These are phyloP conservation scores for Metaphire vulgaris DNA, from an alignment of 1,140 invertebrate genomes.

Conservation along the genomic window DNA sequence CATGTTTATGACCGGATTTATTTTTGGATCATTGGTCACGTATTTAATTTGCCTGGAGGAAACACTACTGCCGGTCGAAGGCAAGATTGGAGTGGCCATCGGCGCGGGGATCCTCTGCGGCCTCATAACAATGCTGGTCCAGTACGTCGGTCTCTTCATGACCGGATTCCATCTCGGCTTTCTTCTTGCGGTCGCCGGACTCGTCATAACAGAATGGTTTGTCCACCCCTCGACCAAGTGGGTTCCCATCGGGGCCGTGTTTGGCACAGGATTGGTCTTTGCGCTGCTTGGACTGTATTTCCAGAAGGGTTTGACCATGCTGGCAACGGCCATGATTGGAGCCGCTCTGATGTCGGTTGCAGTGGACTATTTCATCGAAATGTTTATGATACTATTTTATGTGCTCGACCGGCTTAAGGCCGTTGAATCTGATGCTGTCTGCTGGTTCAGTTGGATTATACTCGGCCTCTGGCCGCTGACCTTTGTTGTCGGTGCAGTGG, in stretches of 20 bases:
- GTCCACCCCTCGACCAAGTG: conserved; percentile 57
- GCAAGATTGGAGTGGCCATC: conserved; percentile 67
- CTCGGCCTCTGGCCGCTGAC: conserved; percentile 67
- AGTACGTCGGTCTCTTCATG: conserved; percentile 75
- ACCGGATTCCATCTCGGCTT: conserved; percentile 70
- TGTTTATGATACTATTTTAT: conserved; percentile 62
- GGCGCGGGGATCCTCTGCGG: conserved; percentile 70
- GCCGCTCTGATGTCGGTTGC: conserved; percentile 65
- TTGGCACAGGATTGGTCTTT: conserved; percentile 63
- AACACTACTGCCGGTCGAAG: conserved; percentile 64
- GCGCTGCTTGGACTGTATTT: conserved; percentile 68
- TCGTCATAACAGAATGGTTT: conserved; percentile 41
- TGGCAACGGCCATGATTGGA: conserved; percentile 70
- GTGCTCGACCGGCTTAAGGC: conserved; percentile 57
- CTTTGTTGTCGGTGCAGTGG: conserved; percentile 62
- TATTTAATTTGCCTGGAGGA: conserved; percentile 73
- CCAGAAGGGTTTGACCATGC: conserved; percentile 66
- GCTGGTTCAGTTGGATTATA: conserved; percentile 70
- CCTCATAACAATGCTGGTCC: conserved; percentile 69
- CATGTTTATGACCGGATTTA: conserved; percentile 81
- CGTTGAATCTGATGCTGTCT: conserved; percentile 52
- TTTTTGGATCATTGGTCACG: conserved; percentile 71
- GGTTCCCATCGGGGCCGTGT: conserved; percentile 63
- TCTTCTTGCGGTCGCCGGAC: conserved; percentile 59
- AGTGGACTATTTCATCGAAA: conserved; percentile 71